These are phyloP conservation scores for Bombus cullumanus DNA, from an alignment of 1,140 invertebrate species.

Conservation along the genomic window DNA sequence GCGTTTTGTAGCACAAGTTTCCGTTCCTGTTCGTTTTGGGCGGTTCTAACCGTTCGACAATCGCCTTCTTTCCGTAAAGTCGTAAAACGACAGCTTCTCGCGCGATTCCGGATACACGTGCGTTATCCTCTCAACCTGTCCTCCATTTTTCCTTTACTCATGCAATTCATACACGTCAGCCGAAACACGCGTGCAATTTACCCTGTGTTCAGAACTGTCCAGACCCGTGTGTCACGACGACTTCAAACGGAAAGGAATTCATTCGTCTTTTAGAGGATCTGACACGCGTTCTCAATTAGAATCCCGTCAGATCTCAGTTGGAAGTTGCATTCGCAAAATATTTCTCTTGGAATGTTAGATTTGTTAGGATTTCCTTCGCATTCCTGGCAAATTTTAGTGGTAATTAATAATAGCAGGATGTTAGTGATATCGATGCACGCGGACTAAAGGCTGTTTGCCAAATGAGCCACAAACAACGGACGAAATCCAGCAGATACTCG, in stretches of 20 bases:
- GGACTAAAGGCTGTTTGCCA: neutral
- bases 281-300: neutral
- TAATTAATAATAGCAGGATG: neutral
- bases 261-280: constrained; percentile 5
- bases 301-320: neutral
- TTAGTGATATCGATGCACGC: neutral
- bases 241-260: constrained; percentile 33
- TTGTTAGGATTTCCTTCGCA: neutral
- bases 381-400: neutral
- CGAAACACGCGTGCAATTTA: constrained; percentile 43
- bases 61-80: neutral
- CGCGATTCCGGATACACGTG: neutral
- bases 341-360: too few relatives aligned
- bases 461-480: neutral
- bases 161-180: constrained; percentile 46
- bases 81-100: too few relatives aligned
- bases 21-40: neutral
- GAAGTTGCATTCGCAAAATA: too few relatives aligned
- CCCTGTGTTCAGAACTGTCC: constrained; percentile 2
- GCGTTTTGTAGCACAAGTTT: neutral
- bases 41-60: neutral
- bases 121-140: neutral
- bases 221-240: neutral
- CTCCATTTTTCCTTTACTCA: constrained; percentile 1
- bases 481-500: neutral